These are phyloP conservation scores for Bryconaethiops microstoma DNA, from an alignment of 2,797 vertebrate genomes.

Conservation along the genomic window DNA sequence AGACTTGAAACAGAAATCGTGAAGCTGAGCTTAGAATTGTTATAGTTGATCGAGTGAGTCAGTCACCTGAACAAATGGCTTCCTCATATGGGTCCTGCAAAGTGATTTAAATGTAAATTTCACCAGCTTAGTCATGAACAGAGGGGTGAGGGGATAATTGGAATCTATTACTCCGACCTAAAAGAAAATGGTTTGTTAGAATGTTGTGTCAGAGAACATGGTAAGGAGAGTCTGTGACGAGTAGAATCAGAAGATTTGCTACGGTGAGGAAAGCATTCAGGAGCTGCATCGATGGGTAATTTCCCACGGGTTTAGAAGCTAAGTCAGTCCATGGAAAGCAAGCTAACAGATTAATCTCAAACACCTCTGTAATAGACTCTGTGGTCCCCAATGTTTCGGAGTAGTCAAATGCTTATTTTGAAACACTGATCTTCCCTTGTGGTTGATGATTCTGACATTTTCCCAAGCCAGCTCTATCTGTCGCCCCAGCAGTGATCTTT, in stretches of 20 bases:
- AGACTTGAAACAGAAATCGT: neutral
- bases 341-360: slow-evolving; percentile 3
- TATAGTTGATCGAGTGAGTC: slow-evolving; percentile 1
- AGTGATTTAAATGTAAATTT: slow-evolving; percentile 25
- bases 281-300: neutral
- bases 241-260: slow-evolving; percentile 26
- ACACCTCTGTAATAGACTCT: slow-evolving; percentile 8
- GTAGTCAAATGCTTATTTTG: neutral
- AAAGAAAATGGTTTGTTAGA: neutral
- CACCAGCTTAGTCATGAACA: neutral
- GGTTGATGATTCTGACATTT: neutral
- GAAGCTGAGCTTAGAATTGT: neutral
- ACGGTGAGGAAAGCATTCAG: slow-evolving; percentile 16
- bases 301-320: slow-evolving; percentile 23
- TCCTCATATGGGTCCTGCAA: slow-evolving; percentile 1
- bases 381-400: neutral
- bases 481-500: too few species aligned
- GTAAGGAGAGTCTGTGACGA: slow-evolving; percentile 17
- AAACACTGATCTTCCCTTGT: neutral
- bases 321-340: neutral
- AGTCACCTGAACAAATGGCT: slow-evolving; percentile 7
- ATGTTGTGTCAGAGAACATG: neutral
- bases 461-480: neutral
- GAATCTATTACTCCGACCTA: neutral
- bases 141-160: neutral